Percentiles rank a stretch among this genome's conserved stretches.
phyloP scores from a whole-genome alignment of 2,888 invertebrate genomes.

The Cheilosia variabilis region DNA sequence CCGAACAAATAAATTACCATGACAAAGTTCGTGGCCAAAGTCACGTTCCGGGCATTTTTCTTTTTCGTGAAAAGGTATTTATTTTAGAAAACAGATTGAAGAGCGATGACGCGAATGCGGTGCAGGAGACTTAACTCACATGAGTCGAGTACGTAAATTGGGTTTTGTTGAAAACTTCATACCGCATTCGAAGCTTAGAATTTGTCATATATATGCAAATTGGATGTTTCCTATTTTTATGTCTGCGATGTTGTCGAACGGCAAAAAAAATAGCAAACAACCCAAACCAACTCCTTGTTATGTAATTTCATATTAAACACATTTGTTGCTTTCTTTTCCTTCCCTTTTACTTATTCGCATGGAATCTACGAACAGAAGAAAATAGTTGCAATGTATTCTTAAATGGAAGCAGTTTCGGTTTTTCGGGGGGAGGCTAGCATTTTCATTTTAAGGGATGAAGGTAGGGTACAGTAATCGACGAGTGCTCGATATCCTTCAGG shows the following conservation, averaged over 20 bases:
- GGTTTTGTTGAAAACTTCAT: constrained; percentile 54
- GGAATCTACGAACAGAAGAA: constrained; percentile 14
- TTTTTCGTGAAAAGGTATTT: constrained; percentile 65
- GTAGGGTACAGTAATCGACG: constrained; percentile 36
- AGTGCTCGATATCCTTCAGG: constrained; percentile 46
- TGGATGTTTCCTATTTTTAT: constrained; percentile 70
- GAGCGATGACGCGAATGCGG: constrained; percentile 19
- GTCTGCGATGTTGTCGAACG: constrained; percentile 48
- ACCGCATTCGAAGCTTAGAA: constrained; percentile 65
- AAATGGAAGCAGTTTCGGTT: constrained; percentile 27
- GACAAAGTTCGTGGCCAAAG: constrained; percentile 70
- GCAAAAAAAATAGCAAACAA: constrained; percentile 17
- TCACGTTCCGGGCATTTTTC: constrained; percentile 72
- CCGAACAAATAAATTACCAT: constrained; percentile 62
- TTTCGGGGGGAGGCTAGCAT: not conserved
- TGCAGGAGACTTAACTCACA: constrained; percentile 28
- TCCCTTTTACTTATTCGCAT: constrained; percentile 7
- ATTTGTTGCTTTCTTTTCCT: constrained; percentile 53
- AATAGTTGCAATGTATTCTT: constrained; percentile 66
- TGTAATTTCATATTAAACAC: constrained; percentile 72
- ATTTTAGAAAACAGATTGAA: constrained; percentile 61
- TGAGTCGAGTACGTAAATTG: constrained; percentile 37
- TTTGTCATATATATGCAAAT: constrained; percentile 74
- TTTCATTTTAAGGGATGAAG: constrained; percentile 34
- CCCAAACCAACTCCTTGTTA: constrained; percentile 59